These are phyloP conservation scores for Drosophila emarginata DNA, from an alignment of 2,888 invertebrate genomes.

Conservation along the genomic window DNA sequence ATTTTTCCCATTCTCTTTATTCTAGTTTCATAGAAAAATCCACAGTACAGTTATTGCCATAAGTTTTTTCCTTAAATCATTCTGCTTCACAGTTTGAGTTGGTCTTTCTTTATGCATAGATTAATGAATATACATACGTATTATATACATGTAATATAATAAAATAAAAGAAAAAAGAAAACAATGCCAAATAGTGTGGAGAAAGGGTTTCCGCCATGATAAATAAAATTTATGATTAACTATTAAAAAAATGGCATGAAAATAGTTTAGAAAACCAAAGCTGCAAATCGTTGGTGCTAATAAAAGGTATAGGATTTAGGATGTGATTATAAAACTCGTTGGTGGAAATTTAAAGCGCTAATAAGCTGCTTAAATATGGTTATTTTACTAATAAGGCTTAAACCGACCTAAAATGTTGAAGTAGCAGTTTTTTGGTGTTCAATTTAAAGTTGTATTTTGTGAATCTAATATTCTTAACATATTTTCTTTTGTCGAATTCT, in stretches of 20 bases:
- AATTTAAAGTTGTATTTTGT: no score
- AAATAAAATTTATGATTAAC: conserved; percentile 33
- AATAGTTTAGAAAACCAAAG: conserved; percentile 13
- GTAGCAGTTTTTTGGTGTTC: no score
- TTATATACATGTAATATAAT: conserved; percentile 7
- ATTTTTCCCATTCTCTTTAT: conserved; percentile 28
- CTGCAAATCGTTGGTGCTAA: conserved; percentile 8
- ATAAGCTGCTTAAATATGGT: no score
- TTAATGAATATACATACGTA: conserved; percentile 52
- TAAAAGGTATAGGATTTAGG: background rate
- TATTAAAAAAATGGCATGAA: conserved; percentile 31
- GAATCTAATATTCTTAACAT: no score
- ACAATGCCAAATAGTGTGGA: conserved; percentile 9
- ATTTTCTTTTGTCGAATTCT: no score
- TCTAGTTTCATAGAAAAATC: conserved; percentile 38
- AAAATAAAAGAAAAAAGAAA: conserved; percentile 5
- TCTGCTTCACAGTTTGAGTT: conserved; percentile 70
- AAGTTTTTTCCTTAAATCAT: conserved; percentile 50
- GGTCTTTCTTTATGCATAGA: conserved; percentile 64
- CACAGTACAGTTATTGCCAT: conserved; percentile 48
- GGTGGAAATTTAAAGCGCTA: no score
- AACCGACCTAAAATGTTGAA: no score
- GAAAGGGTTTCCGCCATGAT: conserved; percentile 36
- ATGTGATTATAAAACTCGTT: no score
- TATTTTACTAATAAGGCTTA: no score